These are phyloP conservation scores for Nansenia antarctica DNA, from an alignment of 2,113 vertebrate genomes.

Conservation along the genomic window DNA sequence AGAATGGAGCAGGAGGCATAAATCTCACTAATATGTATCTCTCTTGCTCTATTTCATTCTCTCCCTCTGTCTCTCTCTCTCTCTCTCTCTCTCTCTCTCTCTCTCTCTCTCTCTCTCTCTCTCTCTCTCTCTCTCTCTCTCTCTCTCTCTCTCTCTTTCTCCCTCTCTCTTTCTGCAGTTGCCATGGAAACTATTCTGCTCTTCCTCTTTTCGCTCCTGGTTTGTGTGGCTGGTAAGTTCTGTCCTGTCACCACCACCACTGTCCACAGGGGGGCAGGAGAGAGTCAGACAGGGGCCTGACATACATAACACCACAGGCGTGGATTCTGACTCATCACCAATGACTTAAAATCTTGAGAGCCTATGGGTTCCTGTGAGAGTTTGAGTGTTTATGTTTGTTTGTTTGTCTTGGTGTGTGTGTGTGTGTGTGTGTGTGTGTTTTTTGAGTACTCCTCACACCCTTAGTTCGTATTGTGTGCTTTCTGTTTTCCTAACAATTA, in stretches of 20 bases:
- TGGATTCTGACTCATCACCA: slow-evolving; percentile 31
- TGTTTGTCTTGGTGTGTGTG: background rate
- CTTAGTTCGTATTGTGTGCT: too few species aligned
- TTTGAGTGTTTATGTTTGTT: background rate
- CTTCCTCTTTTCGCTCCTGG: slow-evolving; percentile 85
- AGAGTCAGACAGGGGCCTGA: background rate
- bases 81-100: slow-evolving; percentile 13
- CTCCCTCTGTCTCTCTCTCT: background rate
- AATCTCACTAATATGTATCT: slow-evolving; percentile 23
- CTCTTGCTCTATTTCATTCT: background rate
- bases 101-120: slow-evolving; percentile 28
- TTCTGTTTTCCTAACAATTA: too few species aligned
- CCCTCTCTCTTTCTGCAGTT: slow-evolving; percentile 61
- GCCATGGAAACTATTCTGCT: slow-evolving; percentile 88
- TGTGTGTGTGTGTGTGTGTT: background rate
- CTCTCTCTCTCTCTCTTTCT: slow-evolving; percentile 31
- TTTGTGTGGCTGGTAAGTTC: slow-evolving; percentile 83
- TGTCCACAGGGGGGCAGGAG: slow-evolving; percentile 50
- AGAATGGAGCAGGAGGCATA: too few species aligned
- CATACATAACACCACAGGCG: background rate
- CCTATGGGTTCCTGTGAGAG: slow-evolving; percentile 5
- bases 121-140: slow-evolving; percentile 28
- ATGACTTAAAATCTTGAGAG: slow-evolving; percentile 20
- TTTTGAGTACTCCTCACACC: background rate
- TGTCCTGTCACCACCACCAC: background rate